phyloP scores from a whole-genome alignment of 2,113 vertebrate species.

The Engystomops pustulosus region DNA sequence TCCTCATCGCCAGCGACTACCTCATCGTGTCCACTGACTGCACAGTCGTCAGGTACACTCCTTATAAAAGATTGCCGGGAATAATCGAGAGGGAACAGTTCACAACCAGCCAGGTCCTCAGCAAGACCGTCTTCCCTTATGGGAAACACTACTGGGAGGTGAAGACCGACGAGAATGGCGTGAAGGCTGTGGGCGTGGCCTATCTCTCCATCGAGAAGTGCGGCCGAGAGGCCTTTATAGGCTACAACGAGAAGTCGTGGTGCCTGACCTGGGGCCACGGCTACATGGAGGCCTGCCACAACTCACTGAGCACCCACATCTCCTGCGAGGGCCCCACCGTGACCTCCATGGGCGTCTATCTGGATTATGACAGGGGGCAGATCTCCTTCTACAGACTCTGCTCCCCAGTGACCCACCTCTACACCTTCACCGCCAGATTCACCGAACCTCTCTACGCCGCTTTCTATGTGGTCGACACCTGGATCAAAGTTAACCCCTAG shows the following conservation, averaged over 20 bases:
- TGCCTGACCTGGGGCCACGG: neutral
- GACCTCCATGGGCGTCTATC: neutral
- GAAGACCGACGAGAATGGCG: neutral
- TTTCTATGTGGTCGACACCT: neutral
- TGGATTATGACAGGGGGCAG: neutral
- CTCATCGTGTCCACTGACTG: neutral
- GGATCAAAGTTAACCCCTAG: neutral
- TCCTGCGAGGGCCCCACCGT: neutral
- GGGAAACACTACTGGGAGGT: conserved; percentile 6
- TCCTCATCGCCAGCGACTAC: neutral
- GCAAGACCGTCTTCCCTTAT: neutral
- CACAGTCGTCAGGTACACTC: neutral
- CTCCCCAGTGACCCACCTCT: neutral
- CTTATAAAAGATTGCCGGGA: neutral
- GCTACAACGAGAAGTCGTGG: neutral
- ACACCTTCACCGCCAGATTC: neutral
- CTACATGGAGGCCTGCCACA: neutral
- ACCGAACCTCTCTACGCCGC: neutral
- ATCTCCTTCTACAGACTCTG: neutral
- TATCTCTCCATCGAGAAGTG: neutral
- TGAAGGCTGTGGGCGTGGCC: neutral
- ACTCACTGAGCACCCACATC: neutral
- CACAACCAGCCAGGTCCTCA: neutral
- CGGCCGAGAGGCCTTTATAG: neutral
- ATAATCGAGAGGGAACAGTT: no score